Base-by-base conservation (phyloP, 2,888 invertebrate genomes). In the Himalopsyche japonica region DNA sequence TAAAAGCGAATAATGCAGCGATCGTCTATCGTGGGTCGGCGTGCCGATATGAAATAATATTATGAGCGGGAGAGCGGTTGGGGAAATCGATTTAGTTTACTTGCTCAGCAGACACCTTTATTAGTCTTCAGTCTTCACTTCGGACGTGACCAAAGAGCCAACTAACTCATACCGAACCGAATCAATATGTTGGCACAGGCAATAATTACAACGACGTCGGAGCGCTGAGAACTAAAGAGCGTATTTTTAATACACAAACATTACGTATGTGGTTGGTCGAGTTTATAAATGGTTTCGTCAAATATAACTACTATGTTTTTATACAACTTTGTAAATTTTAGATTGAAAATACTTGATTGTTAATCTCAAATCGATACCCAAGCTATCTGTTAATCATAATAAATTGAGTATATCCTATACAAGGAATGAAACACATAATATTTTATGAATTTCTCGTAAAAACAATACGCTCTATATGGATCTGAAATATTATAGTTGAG, bases 61-160 rank as follows among this genome's bases (percentile, higher is more conserved):
- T 57, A 57, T 57, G 57, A 20, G 57, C 57, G 57, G 24, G 57
- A 1, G 20, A 10, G 57, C 57, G 57, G 57, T 57, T 57, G 57
- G 20, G 57, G 57, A 57, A 57, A 57, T 57, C 57, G 57, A 57
- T 57, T 57, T 57, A 57, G 57, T 57, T 57, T 57, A 57, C 57
- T 57, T 24, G 57, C 57, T 57, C 57, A 20, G 57, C 47, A 76
- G 85, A 76, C 77, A 49, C 82, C 82, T 82, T 82, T 82, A 82
- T 82, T 82, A 82, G 82, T 77, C 82, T 49, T 82, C 48, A 76
- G 82, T 82, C 82, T 82, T 76, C 82, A 77, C 47, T 37, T 34
- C 70, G 70, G 76, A 82, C 82, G 82, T 82, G 82, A 82, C 82
- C 82, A 57, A 57, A 57, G 57, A 57, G 20, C 57, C 57, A 24